Conservation (phyloP, 2,888 invertebrate genomes). For the Ditula angustiorana region DNA sequence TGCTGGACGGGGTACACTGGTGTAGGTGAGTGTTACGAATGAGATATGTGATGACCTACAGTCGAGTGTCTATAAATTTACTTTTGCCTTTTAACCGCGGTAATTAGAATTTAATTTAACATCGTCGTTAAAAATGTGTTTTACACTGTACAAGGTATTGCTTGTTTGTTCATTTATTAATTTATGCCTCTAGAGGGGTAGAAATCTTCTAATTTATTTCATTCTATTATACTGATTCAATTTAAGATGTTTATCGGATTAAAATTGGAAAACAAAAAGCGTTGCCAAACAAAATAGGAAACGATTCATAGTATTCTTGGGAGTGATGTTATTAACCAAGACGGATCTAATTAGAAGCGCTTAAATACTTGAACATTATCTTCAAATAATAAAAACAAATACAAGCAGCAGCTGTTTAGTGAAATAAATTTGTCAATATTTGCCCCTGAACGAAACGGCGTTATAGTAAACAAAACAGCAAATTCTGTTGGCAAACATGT, state of each 20-base stretch:
- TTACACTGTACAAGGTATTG: conserved; percentile 4
- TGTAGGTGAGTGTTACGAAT: conserved; percentile 66
- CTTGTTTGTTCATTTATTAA: neutral
- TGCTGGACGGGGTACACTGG: conserved; percentile 16
- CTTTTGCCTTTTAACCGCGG: conserved; percentile 7
- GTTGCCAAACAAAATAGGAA: neutral
- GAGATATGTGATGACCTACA: conserved; percentile 67
- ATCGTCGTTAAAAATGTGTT: conserved; percentile 24
- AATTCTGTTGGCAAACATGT: conserved; percentile 59
- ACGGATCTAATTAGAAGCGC: neutral
- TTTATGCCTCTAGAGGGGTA: conserved; percentile 2
- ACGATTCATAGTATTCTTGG: neutral
- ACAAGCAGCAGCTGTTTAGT: conserved; percentile 61
- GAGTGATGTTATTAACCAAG: neutral
- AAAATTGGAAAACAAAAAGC: neutral
- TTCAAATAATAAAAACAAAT: conserved; percentile 48
- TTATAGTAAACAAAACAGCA: conserved; percentile 71
- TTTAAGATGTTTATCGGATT: neutral
- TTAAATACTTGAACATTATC: neutral
- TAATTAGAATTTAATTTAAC: conserved; percentile 33
- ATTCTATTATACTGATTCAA: neutral
- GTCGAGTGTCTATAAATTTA: conserved; percentile 29
- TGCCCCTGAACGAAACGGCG: conserved; percentile 66
- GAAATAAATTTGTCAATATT: conserved; percentile 59
- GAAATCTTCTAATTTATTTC: conserved; percentile 11